A percentile compares a stretch with the other conserved stretches of the same genome.
phyloP scores from a whole-genome alignment of 2,113 vertebrate genomes.

The Meriones unguiculatus region DNA sequence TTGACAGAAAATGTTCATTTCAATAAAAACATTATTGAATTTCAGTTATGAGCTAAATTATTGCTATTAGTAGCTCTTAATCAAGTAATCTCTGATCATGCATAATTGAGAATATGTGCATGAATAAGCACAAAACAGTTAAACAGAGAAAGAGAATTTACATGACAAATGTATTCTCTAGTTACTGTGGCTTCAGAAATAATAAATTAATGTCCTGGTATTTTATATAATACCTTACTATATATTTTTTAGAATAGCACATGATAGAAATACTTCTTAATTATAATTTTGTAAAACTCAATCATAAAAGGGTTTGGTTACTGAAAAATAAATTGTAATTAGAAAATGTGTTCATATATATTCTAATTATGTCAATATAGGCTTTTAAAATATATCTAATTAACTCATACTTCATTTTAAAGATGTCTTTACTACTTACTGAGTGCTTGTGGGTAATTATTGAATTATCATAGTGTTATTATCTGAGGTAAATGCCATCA shows the following conservation, averaged over 20 bases:
- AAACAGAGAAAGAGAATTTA: not conserved
- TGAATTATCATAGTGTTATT: conserved; percentile 65
- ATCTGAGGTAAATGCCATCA: conserved; percentile 73
- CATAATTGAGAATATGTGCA: not conserved
- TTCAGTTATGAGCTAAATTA: not conserved
- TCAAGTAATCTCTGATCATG: not conserved
- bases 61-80: not conserved
- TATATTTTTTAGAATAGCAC: not conserved
- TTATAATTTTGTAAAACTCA: not conserved
- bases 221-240: not conserved
- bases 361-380: not conserved
- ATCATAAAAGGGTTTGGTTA: not conserved
- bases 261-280: not conserved
- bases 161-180: not conserved
- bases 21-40: not conserved
- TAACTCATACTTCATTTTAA: conserved; percentile 59
- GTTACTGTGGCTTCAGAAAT: not conserved
- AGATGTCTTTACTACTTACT: not conserved
- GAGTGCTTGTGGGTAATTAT: conserved; percentile 52
- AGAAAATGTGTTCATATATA: not conserved
- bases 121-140: not conserved
- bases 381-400: not conserved
- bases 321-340: not conserved
- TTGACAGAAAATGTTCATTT: not conserved
- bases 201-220: not conserved